These are phyloP conservation scores for Sipunculus nudus DNA, from an alignment of 2,888 invertebrate species.

Conservation along the genomic window DNA sequence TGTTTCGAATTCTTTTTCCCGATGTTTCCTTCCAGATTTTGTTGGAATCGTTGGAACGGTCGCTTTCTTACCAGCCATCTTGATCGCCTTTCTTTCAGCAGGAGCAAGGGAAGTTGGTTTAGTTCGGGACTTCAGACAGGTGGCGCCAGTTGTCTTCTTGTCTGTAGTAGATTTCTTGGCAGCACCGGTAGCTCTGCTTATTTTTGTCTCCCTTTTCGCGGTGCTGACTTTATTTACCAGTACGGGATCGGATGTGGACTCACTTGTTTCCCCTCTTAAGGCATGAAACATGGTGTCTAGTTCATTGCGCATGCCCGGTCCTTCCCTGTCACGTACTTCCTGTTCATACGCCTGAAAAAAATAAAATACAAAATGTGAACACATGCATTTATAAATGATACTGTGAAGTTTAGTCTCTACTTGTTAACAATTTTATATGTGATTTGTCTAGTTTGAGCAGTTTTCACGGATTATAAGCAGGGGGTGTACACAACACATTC, in stretches of 20 bases:
- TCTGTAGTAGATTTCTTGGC: background rate
- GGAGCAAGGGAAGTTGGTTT: background rate
- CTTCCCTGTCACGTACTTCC: constrained; percentile 16
- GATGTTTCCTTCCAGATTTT: too few species aligned
- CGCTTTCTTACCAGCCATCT: background rate
- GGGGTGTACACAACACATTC: background rate
- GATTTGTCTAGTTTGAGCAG: too few species aligned
- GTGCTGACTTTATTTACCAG: background rate
- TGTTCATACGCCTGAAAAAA: constrained; percentile 12
- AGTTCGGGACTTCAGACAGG: background rate
- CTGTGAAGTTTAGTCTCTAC: background rate
- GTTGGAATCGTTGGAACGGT: background rate
- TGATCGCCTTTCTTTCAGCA: background rate
- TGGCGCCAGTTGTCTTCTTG: background rate
- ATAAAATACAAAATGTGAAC: background rate
- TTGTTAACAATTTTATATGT: too few species aligned
- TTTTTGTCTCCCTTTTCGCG: background rate
- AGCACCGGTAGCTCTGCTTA: background rate
- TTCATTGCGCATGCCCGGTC: constrained; percentile 39
- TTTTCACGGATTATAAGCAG: background rate
- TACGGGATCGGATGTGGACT: background rate
- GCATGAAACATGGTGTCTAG: constrained; percentile 50
- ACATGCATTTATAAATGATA: background rate
- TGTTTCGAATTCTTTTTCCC: too few species aligned
- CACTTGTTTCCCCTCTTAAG: constrained; percentile 25